Percentiles rank a stretch among this genome's conserved stretches.
Evolutionary conservation across 2,113 vertebrate species (phyloP).

Genomic region (Ceyx melanurus): DNA sequence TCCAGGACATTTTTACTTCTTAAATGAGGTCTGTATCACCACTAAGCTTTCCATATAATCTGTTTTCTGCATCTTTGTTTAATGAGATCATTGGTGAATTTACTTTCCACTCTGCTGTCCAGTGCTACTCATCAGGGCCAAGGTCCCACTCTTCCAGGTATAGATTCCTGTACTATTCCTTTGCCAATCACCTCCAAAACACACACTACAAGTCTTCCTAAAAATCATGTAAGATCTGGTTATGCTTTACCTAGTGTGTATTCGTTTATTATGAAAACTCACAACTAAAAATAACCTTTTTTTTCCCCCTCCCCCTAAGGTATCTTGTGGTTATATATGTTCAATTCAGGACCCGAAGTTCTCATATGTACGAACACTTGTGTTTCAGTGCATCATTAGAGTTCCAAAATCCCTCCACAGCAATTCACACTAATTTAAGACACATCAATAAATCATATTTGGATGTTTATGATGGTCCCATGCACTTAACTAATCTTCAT

Average conservation of each 20-base stretch:
- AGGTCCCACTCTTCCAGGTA: not conserved
- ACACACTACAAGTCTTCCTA: not conserved
- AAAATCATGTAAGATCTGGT: not conserved
- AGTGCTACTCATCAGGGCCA: rapidly evolving
- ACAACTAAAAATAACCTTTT: not conserved
- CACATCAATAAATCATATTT: not conserved
- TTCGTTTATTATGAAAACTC: not conserved
- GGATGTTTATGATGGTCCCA: not conserved
- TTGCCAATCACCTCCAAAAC: not conserved
- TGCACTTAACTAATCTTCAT: not conserved
- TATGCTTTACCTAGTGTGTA: not conserved
- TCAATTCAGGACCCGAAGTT: not conserved
- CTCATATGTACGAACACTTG: not conserved
- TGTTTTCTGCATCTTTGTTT: not conserved
- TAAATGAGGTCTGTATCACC: not conserved
- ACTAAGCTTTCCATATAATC: not conserved
- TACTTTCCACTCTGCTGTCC: not conserved
- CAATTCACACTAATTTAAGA: not conserved
- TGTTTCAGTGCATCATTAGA: not conserved
- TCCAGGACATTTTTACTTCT: not conserved
- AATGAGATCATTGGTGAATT: rapidly evolving
- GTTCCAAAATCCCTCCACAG: not conserved
- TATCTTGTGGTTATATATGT: not conserved
- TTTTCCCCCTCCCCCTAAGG: not conserved
- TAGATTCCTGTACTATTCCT: not conserved